Base-by-base conservation (phyloP, 2,113 vertebrate species). In the Regulus satrapa region DNA sequence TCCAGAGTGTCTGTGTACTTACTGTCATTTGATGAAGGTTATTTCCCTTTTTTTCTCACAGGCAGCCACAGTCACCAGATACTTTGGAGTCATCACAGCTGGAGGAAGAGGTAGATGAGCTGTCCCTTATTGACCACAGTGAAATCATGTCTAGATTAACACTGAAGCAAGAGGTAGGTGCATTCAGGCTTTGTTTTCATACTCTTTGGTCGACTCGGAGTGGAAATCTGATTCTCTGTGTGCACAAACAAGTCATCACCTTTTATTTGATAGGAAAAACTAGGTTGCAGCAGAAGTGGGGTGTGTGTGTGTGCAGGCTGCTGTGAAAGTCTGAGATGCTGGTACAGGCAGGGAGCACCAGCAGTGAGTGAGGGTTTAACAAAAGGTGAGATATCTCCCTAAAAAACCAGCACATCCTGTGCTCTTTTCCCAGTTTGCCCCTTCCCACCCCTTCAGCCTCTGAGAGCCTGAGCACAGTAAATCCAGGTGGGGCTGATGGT, bases 101-200 rank as follows among this genome's bases (percentile, higher is more conserved):
- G 12, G 98, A 99, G 49, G 99, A 99, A 75, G 99, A 99, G n/a
- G 98, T 98, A 7, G 99, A 99, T 15, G 99, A 99, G 94, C 98
- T 99, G 14, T 99, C 99, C 34, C 99, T 99, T 52, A 99, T 99
- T 5, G 99, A 99, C 97, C 99, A 99, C 98, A 99, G 96, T 71
- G 99, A 99, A 96, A 99, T 99, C 36, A 99, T 99, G 99, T 94
- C 98, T 56, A 98, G 99, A 92, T 97, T 99, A 97, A 99, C 99
- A 5, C 97, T 99, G 95, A 99, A 99, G 96, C 99, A 99, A 82
- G 99, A 99, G 98, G 99, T 99, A 89, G 89, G 98, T 41, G 40
- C 34, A 29, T 54, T 73, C 34, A 11, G 31, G 26, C 14, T 75
- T 89, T 76, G 43, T 49, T 80, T 83, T 87, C 24, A 2, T 41